These are phyloP conservation scores for Petrocephalus microphthalmus DNA, from an alignment of 2,113 vertebrate species.

Conservation along the genomic window DNA sequence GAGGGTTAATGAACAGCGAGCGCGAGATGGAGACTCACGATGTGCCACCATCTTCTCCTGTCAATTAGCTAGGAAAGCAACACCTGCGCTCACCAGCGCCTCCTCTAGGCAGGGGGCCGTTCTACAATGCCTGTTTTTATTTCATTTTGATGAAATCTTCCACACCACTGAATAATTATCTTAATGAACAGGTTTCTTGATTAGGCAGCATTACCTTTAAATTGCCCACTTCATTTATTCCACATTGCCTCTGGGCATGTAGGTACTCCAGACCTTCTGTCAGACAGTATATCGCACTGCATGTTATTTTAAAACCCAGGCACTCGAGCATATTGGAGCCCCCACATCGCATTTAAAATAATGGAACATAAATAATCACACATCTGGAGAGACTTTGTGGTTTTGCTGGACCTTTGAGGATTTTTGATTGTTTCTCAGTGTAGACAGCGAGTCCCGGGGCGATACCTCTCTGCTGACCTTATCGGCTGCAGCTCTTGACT, in stretches of 20 bases:
- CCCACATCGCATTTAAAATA: neutral
- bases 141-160: constrained; percentile 29
- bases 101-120: constrained; percentile 27
- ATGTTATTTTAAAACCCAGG: neutral
- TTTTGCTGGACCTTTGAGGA: neutral
- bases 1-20: neutral
- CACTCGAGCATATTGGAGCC: neutral
- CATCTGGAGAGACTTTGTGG: neutral
- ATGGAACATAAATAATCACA: neutral
- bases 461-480: neutral
- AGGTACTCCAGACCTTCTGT: no score
- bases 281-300: no score
- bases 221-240: constrained; percentile 22
- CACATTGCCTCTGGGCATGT: neutral
- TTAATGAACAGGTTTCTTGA: constrained; percentile 39
- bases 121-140: constrained; percentile 23
- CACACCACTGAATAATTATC: constrained; percentile 39
- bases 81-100: constrained; percentile 37
- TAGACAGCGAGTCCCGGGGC: neutral
- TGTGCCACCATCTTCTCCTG: constrained; percentile 67
- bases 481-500: neutral
- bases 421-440: neutral
- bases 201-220: constrained; percentile 32
- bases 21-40: constrained; percentile 19
- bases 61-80: constrained; percentile 54